Evolutionary conservation across 1,140 invertebrate species (phyloP), one percentile per base, ranked within the genome.

Genomic region (Carcinoscorpius rotundicauda): DNA sequence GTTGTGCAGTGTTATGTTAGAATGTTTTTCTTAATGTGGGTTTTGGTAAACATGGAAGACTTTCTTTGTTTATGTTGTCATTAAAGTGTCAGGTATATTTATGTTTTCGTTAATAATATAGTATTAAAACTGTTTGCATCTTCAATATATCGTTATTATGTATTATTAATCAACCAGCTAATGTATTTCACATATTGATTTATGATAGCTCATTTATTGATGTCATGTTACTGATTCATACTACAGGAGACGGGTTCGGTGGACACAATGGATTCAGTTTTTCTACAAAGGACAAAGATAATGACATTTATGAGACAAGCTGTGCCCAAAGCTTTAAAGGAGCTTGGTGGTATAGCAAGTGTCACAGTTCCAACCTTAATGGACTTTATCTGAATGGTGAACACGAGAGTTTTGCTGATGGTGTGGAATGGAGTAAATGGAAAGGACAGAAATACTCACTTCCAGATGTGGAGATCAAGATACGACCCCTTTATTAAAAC

Each of bases 261-360:
- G 49, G 6, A 51, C 61, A 62, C 48, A 62, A 62, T 58, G 61
- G 61, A 2, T 11, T 3, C 6, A 62, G 51, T 9, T 73, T 73
- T 65, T 63, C 53, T 8, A 71, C 72, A 6, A 62, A 65, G 6
- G 69, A 73, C 60, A 56, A 59, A 4, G 71, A 72, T 50, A 61
- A 70, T 49, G 68, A 68, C 49, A 61, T 9, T 8, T 49, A 61
- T 5, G 4, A 29, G 48, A 61, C 51, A 8, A 62, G 55, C 50
- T 74, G 73, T 66, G 70, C 73, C 49, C 4, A 52, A n/a, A 6
- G 5, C 0, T 73, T 64, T 59, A 64, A 71, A 64, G 73, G 72
- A 6, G 73, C 58, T 0, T 74, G 72, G 73, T 74, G 73, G 73
- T 74, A 73, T 58, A 50, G 52, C n/a, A 59, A 56, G 3, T 74